phyloP scores from a whole-genome alignment of 2,797 vertebrate species.

The Typhlichthys eigenmanni region DNA sequence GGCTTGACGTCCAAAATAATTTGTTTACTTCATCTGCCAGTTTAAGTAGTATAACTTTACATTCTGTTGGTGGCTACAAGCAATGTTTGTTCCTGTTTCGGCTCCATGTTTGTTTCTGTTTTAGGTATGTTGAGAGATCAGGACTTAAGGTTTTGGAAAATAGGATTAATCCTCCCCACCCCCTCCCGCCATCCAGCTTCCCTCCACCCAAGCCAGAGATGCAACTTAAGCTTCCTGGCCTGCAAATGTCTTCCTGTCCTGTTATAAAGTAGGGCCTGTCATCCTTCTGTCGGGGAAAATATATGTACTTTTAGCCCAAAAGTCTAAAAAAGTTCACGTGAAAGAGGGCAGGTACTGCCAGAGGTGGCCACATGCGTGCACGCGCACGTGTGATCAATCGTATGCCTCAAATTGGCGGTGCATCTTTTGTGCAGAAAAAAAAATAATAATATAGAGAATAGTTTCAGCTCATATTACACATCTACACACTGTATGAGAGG shows the following conservation, averaged over 20 bases:
- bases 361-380: no score
- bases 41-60: constrained; percentile 65
- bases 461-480: no score
- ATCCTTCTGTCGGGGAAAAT: neutral
- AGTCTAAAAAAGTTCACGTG: no score
- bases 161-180: constrained; percentile 51
- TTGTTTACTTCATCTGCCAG: constrained; percentile 58
- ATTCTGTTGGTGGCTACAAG: constrained; percentile 48
- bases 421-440: no score
- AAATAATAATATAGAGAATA: no score
- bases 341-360: no score
- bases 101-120: constrained; percentile 47
- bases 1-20: constrained; percentile 52
- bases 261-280: neutral
- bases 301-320: no score
- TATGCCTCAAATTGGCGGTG: no score
- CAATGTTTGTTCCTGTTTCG: constrained; percentile 62
- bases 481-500: no score
- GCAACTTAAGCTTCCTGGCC: constrained; percentile 19
- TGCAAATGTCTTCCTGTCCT: constrained; percentile 22
- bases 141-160: constrained; percentile 61
- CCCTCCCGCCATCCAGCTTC: constrained; percentile 8
- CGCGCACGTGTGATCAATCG: no score
- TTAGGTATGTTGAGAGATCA: constrained; percentile 47
- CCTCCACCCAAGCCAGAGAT: constrained; percentile 21